Percentiles rank a stretch among this genome's conserved stretches.
These are phyloP conservation scores for Sebastes cheni DNA, from an alignment of 2,797 vertebrate genomes.

Conservation along the genomic window DNA sequence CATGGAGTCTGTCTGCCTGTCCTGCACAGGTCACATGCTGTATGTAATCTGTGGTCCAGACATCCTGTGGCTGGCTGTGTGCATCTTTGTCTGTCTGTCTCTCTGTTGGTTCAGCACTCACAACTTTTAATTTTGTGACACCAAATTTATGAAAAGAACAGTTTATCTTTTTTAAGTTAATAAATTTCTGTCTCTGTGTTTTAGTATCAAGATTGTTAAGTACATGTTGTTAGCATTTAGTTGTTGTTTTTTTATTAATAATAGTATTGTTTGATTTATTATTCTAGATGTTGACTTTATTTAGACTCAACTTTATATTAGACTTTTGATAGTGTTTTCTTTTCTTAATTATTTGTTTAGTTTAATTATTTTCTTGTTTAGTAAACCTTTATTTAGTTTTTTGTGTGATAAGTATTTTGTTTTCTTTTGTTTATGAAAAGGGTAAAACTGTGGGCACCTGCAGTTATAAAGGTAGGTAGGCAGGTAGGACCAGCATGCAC, in stretches of 20 bases:
- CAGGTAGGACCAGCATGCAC: no score
- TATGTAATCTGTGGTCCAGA: constrained; percentile 61
- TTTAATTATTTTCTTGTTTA: background rate
- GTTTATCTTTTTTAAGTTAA: background rate
- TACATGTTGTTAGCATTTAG: no score
- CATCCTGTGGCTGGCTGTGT: constrained; percentile 44
- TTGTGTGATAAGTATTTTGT: no score
- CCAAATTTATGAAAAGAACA: constrained; percentile 1
- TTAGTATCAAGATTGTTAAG: no score
- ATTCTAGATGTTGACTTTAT: background rate
- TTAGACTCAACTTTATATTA: background rate
- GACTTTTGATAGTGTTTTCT: background rate
- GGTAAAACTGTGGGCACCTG: no score
- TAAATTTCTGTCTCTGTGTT: no score
- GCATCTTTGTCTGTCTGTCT: constrained; percentile 35
- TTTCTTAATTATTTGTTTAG: background rate
- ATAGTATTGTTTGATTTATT: background rate
- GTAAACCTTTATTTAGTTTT: background rate
- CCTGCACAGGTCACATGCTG: constrained; percentile 38
- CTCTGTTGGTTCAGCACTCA: background rate
- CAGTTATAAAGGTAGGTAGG: no score
- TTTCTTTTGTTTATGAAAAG: no score
- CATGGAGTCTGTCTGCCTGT: constrained; percentile 16
- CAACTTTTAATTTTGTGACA: background rate
- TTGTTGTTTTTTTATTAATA: background rate